Percentiles rank a stretch among this genome's conserved stretches.
Conservation (phyloP, 1,140 invertebrate genomes). For the Lethocerus indicus region DNA sequence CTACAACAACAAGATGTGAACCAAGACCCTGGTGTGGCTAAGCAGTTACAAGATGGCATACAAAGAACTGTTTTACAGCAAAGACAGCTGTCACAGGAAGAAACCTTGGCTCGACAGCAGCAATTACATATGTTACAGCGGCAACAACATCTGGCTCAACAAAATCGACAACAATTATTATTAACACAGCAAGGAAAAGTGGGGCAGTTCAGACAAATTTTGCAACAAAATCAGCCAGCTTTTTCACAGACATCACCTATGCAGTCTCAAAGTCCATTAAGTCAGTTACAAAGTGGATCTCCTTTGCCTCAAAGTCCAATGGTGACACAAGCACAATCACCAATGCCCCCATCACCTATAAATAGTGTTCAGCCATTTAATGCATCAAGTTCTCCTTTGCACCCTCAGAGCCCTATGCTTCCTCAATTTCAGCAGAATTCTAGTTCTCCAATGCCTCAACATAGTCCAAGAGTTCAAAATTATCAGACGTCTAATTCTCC, state of each 20-base stretch:
- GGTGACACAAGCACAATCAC: slow-evolving; percentile 20
- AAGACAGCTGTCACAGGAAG: slow-evolving; percentile 16
- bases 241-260: slow-evolving; percentile 13
- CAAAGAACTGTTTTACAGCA: no score
- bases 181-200: slow-evolving; percentile 12
- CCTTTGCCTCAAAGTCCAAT: slow-evolving; percentile 27
- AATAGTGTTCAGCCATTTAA: no score
- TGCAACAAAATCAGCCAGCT: slow-evolving; percentile 2
- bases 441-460: slow-evolving; percentile 32
- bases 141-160: slow-evolving; percentile 8
- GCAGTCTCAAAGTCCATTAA: slow-evolving; percentile 21
- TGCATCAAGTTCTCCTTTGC: slow-evolving; percentile 29
- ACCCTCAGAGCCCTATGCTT: slow-evolving; percentile 26
- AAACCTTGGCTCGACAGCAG: slow-evolving; percentile 13
- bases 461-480: slow-evolving; percentile 19
- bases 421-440: slow-evolving; percentile 31
- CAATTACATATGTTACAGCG: slow-evolving; percentile 19
- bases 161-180: slow-evolving; percentile 13
- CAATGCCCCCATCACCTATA: slow-evolving; percentile 18
- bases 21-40: no score
- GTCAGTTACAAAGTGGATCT: slow-evolving; percentile 18
- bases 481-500: slow-evolving; percentile 12
- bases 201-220: slow-evolving; percentile 11
- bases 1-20: slow-evolving; percentile 7
- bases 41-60: no score